Conservation (phyloP, 2,888 invertebrate species). For the Odontomyia ornata region DNA sequence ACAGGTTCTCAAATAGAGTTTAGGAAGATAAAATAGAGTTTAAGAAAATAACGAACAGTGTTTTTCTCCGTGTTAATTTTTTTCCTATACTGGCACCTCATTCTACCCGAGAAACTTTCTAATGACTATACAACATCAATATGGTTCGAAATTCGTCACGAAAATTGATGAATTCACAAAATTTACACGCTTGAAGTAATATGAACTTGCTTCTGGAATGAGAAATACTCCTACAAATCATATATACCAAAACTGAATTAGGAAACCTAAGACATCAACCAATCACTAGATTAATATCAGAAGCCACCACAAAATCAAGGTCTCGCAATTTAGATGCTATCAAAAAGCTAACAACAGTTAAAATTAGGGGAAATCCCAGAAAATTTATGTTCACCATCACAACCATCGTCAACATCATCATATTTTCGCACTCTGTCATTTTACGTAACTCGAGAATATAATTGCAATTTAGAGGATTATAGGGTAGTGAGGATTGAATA, state of each 20-base stretch:
- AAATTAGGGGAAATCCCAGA: background rate
- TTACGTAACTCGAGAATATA: constrained; percentile 48
- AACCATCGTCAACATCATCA: constrained; percentile 4
- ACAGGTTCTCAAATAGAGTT: too few species aligned
- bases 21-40: too few species aligned
- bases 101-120: too few species aligned
- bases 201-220: background rate
- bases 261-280: background rate
- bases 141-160: too few species aligned
- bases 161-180: background rate
- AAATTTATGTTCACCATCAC: background rate
- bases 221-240: background rate
- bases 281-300: background rate
- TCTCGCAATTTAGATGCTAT: background rate
- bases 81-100: too few species aligned
- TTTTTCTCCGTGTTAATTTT: too few species aligned
- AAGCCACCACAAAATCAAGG: background rate
- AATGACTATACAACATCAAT: too few species aligned
- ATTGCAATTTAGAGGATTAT: constrained; percentile 46
- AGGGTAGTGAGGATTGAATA: constrained; percentile 2
- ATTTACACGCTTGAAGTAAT: background rate
- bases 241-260: background rate
- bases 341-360: constrained; percentile 11
- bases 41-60: too few species aligned
- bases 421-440: constrained; percentile 42